Conservation (phyloP, 2,113 vertebrate species). For the Xyrauchen texanus region DNA sequence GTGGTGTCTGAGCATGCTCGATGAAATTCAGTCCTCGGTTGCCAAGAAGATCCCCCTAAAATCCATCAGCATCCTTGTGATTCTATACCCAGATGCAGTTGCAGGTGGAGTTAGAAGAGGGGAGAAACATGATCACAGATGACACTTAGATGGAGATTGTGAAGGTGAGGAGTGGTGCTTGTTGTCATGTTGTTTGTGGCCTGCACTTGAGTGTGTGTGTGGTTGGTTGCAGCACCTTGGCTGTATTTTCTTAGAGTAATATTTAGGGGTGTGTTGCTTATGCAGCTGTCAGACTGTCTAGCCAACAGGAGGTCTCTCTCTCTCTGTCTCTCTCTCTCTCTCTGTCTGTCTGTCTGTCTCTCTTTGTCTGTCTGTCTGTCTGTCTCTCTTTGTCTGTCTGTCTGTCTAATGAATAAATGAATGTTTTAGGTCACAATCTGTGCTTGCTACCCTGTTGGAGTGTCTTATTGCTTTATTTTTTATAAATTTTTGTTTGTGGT, state of each 20-base stretch:
- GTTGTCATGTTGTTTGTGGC: slow-evolving; percentile 11
- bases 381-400: no score
- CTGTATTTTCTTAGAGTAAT: slow-evolving; percentile 21
- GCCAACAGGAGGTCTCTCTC: background rate
- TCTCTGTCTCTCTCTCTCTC: no score
- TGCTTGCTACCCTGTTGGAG: no score
- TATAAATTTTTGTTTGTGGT: no score
- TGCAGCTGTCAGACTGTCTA: slow-evolving; percentile 31
- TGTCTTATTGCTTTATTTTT: background rate
- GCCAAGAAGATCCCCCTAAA: slow-evolving; percentile 12
- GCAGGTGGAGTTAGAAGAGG: slow-evolving; percentile 60
- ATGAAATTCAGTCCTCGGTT: slow-evolving; percentile 29
- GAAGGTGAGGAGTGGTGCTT: slow-evolving; percentile 65
- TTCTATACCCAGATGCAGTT: slow-evolving; percentile 54
- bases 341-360: no score
- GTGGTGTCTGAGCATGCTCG: slow-evolving; percentile 57
- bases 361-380: no score
- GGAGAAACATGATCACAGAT: slow-evolving; percentile 58
- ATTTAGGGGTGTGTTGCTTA: slow-evolving; percentile 37
- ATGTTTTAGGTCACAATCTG: no score
- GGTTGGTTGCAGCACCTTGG: background rate
- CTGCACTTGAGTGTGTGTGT: slow-evolving; percentile 2
- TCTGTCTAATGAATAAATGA: no score
- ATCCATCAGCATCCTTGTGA: slow-evolving; percentile 34
- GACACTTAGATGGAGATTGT: slow-evolving; percentile 70